These are phyloP conservation scores for Aplysina aerophoba DNA, from an alignment of 37 sponge, comb jelly and placozoan genomes.

Conservation along the genomic window DNA sequence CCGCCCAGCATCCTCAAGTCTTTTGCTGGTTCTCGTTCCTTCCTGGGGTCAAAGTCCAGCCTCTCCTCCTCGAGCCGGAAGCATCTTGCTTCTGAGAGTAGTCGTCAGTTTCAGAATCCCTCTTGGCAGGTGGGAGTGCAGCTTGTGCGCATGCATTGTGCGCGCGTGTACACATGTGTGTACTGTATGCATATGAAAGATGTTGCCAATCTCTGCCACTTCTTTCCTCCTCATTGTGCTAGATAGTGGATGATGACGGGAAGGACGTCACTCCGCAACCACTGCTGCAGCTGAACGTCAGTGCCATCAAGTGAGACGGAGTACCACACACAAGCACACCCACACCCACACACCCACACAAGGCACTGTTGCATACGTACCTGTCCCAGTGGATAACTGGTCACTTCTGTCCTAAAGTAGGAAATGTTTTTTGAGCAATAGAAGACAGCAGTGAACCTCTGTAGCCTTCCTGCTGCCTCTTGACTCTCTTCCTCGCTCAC, in stretches of 20 bases:
- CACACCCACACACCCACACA: background rate
- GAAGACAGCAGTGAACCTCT: no score
- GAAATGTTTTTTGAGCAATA: no score
- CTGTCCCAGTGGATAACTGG: no score
- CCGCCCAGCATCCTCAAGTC: background rate
- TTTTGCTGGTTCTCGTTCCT: conserved; percentile 30
- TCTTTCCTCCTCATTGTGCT: background rate
- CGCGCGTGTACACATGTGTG: no score
- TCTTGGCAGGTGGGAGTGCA: conserved; percentile 40
- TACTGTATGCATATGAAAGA: no score
- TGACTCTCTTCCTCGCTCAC: background rate
- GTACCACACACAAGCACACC: no score
- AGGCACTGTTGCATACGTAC: no score
- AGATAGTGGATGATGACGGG: conserved; percentile 84
- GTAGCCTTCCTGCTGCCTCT: no score
- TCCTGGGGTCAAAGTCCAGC: conserved; percentile 48
- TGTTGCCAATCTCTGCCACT: no score
- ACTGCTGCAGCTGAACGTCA: conserved; percentile 47
- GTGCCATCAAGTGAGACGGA: conserved; percentile 12
- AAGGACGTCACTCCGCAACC: conserved; percentile 82
- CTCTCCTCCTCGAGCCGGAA: conserved; percentile 42
- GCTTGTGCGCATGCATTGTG: background rate
- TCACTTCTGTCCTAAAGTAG: no score
- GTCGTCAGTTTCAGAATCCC: conserved; percentile 33
- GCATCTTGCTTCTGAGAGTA: conserved; percentile 64